phyloP scores from a whole-genome alignment of 1,140 invertebrate genomes.

The Drosophila chauvacae region DNA sequence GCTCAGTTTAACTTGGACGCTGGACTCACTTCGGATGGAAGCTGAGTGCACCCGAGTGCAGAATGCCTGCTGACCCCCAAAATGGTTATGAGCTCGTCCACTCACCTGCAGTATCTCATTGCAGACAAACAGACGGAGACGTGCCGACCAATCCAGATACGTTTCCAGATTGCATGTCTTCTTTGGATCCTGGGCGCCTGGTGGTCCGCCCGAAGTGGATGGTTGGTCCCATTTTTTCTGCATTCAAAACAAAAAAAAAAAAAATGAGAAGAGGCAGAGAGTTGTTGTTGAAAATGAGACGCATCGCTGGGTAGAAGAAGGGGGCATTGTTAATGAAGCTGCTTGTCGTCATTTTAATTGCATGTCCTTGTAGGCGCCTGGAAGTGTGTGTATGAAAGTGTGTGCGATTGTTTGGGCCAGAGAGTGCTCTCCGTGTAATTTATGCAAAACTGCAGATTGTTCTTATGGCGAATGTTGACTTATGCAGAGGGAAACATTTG shows the following conservation, averaged over 20 bases:
- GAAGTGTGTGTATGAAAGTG: neutral
- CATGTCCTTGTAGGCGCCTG: conserved; percentile 48
- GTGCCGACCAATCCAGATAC: conserved; percentile 83
- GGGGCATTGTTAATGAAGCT: conserved; percentile 71
- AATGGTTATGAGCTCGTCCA: conserved; percentile 42
- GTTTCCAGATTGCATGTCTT: conserved; percentile 84
- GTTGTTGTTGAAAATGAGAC: conserved; percentile 41
- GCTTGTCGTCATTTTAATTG: conserved; percentile 77
- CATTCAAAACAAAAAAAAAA: conserved; percentile 33
- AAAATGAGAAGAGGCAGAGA: neutral
- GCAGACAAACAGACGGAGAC: conserved; percentile 82
- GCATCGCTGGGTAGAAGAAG: conserved; percentile 1
- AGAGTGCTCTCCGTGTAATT: conserved; percentile 39
- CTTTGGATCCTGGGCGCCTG: conserved; percentile 77
- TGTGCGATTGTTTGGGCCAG: conserved; percentile 25
- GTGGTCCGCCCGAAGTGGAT: conserved; percentile 67
- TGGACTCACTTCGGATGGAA: neutral
- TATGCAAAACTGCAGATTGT: conserved; percentile 58
- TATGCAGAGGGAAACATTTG: conserved; percentile 27
- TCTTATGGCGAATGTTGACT: conserved; percentile 43
- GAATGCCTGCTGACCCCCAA: conserved; percentile 11
- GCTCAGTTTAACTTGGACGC: conserved; percentile 47
- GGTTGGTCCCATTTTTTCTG: conserved; percentile 82
- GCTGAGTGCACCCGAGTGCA: neutral
- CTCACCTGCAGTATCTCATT: conserved; percentile 84